Conservation (phyloP, 1,140 invertebrate genomes). For the Bursaphelenchus mucronatus region DNA sequence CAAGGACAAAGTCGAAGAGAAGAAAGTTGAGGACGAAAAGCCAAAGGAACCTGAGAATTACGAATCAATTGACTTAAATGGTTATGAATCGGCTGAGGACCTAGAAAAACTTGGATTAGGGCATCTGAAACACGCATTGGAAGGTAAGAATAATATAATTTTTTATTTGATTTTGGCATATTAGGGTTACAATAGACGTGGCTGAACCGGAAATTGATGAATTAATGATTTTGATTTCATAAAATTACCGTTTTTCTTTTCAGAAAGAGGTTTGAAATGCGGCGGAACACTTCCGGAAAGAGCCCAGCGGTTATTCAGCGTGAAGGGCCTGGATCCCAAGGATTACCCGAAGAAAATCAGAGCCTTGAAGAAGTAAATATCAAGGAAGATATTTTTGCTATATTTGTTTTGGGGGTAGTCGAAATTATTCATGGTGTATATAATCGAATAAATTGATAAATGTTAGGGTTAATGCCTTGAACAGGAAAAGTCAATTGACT, state of each 20-base stretch:
- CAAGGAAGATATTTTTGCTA: background rate
- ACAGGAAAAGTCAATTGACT: too few relatives aligned
- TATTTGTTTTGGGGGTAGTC: too few relatives aligned
- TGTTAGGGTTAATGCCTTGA: too few relatives aligned
- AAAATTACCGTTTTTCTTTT: slow-evolving; percentile 18
- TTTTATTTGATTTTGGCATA: too few relatives aligned
- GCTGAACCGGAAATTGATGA: too few relatives aligned
- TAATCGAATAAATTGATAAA: too few relatives aligned
- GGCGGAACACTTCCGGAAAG: slow-evolving; percentile 43
- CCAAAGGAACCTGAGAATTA: slow-evolving; percentile 23
- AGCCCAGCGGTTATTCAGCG: slow-evolving; percentile 40
- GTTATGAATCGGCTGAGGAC: slow-evolving; percentile 18
- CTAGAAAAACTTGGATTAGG: slow-evolving; percentile 38
- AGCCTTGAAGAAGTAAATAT: slow-evolving; percentile 35
- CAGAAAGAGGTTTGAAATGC: slow-evolving; percentile 46
- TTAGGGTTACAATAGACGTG: too few relatives aligned
- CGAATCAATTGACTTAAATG: slow-evolving; percentile 27
- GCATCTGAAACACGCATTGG: slow-evolving; percentile 45
- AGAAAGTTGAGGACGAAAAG: slow-evolving; percentile 8
- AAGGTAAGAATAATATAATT: slow-evolving; percentile 32
- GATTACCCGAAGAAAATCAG: slow-evolving; percentile 45
- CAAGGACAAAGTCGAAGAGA: slow-evolving; percentile 13
- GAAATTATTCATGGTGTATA: too few relatives aligned
- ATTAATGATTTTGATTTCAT: slow-evolving; percentile 3
- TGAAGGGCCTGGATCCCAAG: slow-evolving; percentile 34